These are phyloP conservation scores for Sorex araneus DNA, from an alignment of 2,113 vertebrate species.

Conservation along the genomic window DNA sequence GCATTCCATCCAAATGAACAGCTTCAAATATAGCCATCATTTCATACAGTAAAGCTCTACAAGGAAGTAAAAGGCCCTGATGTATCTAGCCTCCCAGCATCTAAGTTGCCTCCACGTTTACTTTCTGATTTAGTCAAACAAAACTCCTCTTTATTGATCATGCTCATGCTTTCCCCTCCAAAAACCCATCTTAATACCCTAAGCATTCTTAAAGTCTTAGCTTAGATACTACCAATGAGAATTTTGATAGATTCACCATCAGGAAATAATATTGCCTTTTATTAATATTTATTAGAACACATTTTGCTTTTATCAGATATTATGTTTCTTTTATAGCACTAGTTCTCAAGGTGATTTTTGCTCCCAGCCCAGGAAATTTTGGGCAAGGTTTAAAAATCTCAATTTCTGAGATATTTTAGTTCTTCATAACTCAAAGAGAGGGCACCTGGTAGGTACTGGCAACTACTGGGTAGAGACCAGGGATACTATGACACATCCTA, in stretches of 20 bases:
- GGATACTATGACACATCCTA: neutral
- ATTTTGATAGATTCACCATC: slow-evolving; percentile 13
- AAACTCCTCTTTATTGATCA: neutral
- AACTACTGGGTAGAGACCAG: neutral
- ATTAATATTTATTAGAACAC: neutral
- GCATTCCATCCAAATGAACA: neutral
- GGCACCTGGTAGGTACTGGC: neutral
- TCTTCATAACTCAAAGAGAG: neutral
- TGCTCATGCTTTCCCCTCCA: neutral
- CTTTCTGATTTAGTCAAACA: neutral
- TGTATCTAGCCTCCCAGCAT: too few species aligned
- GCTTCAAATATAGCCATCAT: neutral
- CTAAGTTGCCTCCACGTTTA: neutral
- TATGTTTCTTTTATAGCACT: neutral
- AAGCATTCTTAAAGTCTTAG: neutral
- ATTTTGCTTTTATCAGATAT: neutral
- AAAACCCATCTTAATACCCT: slow-evolving; percentile 15
- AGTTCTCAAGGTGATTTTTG: neutral
- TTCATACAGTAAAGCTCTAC: neutral
- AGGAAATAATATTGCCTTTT: neutral
- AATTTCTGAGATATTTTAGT: neutral
- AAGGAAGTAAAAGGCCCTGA: neutral
- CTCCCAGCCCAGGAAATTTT: neutral
- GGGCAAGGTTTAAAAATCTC: neutral
- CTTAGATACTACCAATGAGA: neutral